Evolutionary conservation across 2,113 vertebrate genomes (phyloP).

Genomic region (Pelodiscus sinensis): DNA sequence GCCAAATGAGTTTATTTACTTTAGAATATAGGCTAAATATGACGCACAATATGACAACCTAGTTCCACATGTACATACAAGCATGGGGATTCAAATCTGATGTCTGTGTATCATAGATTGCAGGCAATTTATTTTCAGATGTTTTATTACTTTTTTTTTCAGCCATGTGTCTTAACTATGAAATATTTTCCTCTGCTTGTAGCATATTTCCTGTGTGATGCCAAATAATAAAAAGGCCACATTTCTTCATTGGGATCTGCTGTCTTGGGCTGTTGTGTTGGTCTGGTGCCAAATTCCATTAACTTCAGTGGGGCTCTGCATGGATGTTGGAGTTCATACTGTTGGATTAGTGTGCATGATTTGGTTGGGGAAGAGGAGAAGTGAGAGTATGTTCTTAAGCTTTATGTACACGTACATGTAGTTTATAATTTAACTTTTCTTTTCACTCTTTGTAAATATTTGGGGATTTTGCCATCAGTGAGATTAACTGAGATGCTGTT

Average conservation of each 20-base stretch:
- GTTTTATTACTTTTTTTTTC: neutral
- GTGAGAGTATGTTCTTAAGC: neutral
- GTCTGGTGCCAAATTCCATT: neutral
- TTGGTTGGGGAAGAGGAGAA: neutral
- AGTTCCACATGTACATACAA: neutral
- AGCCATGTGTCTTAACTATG: neutral
- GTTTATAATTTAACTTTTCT: neutral
- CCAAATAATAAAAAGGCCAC: neutral
- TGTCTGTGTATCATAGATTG: neutral
- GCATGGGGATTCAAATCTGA: neutral
- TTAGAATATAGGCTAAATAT: slow-evolving; percentile 34
- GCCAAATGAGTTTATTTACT: slow-evolving; percentile 55
- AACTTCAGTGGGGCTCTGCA: neutral
- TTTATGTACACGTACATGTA: neutral
- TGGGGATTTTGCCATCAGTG: neutral
- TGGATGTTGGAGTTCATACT: neutral
- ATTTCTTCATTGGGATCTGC: neutral
- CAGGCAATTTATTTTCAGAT: neutral
- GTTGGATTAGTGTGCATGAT: neutral
- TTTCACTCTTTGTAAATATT: neutral
- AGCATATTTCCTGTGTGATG: neutral
- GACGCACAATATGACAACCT: slow-evolving; percentile 10
- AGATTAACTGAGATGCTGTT: neutral
- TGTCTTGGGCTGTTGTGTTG: neutral
- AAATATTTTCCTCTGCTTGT: neutral